These are phyloP conservation scores for Drosophila paranaensis DNA, from an alignment of 2,888 invertebrate species.

Conservation along the genomic window DNA sequence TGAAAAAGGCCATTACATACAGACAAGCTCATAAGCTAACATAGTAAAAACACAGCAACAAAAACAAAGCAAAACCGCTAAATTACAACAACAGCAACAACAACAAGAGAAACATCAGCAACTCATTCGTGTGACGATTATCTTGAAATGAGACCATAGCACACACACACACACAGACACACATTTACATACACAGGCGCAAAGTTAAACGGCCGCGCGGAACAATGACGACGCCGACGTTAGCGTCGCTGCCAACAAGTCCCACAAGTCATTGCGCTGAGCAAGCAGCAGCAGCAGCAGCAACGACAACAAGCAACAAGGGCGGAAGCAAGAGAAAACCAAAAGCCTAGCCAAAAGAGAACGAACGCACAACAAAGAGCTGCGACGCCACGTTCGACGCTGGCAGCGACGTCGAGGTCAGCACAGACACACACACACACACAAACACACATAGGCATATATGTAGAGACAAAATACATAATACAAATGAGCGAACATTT, in stretches of 20 bases:
- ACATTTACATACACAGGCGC: conserved; percentile 35
- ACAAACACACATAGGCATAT: conserved; percentile 29
- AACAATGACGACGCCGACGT: conserved; percentile 69
- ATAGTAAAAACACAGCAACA: conserved; percentile 23
- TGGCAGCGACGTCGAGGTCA: conserved; percentile 57
- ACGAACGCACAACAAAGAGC: conserved; percentile 58
- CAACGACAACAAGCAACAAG: conserved; percentile 50
- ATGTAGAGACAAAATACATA: conserved; percentile 56
- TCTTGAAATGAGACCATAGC: conserved; percentile 78
- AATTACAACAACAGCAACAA: conserved; percentile 56
- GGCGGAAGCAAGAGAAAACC: conserved; percentile 70
- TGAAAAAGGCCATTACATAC: conserved; percentile 16
- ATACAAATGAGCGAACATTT: conserved; percentile 66
- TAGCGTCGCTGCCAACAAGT: conserved; percentile 49
- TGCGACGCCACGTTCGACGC: conserved; percentile 37
- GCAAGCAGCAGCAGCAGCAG: conserved; percentile 27
- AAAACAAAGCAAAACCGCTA: conserved; percentile 67
- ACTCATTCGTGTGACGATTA: conserved; percentile 76
- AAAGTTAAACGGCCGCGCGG: conserved; percentile 77
- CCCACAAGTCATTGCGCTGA: conserved; percentile 70
- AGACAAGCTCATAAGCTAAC: conserved; percentile 24
- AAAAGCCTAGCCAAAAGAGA: conserved; percentile 60
- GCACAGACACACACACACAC: conserved; percentile 25
- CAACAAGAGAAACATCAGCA: conserved; percentile 53
- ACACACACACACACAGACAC: conserved; percentile 44